A percentile compares a stretch with the other conserved stretches of the same genome.
Evolutionary conservation across 2,797 vertebrate genomes (phyloP).

Genomic region (Channa striata): DNA sequence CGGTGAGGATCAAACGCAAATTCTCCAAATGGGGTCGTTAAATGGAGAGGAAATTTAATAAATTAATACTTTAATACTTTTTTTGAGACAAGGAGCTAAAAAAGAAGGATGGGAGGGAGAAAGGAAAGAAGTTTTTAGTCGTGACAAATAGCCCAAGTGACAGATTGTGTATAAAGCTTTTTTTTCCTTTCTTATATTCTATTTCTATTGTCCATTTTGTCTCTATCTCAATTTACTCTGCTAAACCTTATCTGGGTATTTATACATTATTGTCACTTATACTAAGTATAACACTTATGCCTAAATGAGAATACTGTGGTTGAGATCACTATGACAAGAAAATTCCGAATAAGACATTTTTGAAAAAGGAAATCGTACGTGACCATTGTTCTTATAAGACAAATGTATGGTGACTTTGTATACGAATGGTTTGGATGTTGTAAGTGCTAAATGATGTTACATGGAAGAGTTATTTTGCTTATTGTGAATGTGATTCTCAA

Average conservation of each 20-base stretch:
- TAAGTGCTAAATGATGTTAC: background rate
- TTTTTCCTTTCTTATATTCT: background rate
- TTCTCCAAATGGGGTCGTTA: slow-evolving; percentile 86
- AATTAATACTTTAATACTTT: slow-evolving; percentile 76
- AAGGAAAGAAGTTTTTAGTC: slow-evolving; percentile 48
- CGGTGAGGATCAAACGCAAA: slow-evolving; percentile 85
- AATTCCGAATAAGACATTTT: background rate
- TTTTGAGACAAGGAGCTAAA: slow-evolving; percentile 50
- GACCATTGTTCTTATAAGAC: background rate
- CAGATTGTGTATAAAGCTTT: slow-evolving; percentile 48
- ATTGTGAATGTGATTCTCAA: background rate
- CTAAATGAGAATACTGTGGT: slow-evolving; percentile 23
- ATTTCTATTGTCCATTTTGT: slow-evolving; percentile 27
- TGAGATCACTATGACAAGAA: slow-evolving; percentile 13
- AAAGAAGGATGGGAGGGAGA: slow-evolving; percentile 57
- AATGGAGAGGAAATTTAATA: slow-evolving; percentile 86
- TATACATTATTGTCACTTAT: slow-evolving; percentile 28
- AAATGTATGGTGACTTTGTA: slow-evolving; percentile 4
- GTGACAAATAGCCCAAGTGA: slow-evolving; percentile 56
- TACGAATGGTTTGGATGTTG: slow-evolving; percentile 6
- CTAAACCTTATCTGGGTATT: slow-evolving; percentile 21
- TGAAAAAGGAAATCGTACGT: background rate
- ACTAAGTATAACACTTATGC: slow-evolving; percentile 28
- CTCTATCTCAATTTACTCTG: background rate
- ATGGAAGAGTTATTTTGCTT: background rate